Percentiles rank a stretch among this genome's conserved stretches.
Evolutionary conservation across 1,140 invertebrate species (phyloP).

Genomic region (Andrena cerasifolii): DNA sequence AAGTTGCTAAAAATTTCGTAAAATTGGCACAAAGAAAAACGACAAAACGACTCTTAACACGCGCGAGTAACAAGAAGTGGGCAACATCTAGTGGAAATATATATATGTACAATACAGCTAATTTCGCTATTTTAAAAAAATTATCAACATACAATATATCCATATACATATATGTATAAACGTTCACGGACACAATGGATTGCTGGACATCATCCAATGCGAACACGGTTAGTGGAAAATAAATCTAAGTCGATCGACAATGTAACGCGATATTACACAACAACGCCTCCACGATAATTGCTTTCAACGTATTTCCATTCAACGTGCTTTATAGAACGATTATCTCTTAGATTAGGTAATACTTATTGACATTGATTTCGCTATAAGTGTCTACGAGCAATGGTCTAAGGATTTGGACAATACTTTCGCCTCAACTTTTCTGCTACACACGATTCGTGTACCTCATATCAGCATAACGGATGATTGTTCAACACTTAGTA

Average conservation of each 20-base stretch:
- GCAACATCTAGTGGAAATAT: constrained; percentile 45
- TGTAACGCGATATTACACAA: constrained; percentile 1
- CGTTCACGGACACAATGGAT: constrained; percentile 12
- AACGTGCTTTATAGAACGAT: constrained; percentile 20
- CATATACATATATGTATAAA: constrained; percentile 29
- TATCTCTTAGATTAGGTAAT: constrained; percentile 31
- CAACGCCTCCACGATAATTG: neutral
- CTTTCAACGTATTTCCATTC: constrained; percentile 5
- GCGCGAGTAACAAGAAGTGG: neutral
- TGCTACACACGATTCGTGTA: neutral
- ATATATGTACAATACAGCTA: constrained; percentile 39
- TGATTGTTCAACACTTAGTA: neutral
- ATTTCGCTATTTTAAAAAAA: constrained; percentile 18
- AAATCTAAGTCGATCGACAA: neutral
- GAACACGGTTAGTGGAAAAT: constrained; percentile 18
- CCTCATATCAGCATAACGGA: neutral
- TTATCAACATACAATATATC: constrained; percentile 38
- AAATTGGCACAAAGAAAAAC: constrained; percentile 33
- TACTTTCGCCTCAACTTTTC: neutral
- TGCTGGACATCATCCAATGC: neutral
- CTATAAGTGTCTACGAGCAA: constrained; percentile 29
- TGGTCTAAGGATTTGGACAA: neutral
- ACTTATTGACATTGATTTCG: constrained; percentile 34
- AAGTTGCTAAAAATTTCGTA: constrained; percentile 31
- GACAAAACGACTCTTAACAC: constrained; percentile 25